Evolutionary conservation across 2,113 vertebrate genomes (phyloP).

Genomic region (Shinisaurus crocodilurus): DNA sequence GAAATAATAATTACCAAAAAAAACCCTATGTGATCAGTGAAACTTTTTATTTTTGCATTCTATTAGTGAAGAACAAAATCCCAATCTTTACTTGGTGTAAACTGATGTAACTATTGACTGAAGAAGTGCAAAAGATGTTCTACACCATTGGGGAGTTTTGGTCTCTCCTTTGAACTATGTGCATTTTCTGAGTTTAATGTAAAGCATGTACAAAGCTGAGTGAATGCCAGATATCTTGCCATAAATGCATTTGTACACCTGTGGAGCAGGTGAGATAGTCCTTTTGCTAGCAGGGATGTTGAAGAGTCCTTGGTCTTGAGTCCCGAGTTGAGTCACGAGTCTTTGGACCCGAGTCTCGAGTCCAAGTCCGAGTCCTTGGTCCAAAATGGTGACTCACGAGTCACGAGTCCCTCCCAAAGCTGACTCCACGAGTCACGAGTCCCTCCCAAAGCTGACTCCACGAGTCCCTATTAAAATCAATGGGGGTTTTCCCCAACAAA

Average conservation of each 20-base stretch:
- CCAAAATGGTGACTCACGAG: no score
- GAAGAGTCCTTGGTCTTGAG: no score
- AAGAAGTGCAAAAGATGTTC: neutral
- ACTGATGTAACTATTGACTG: neutral
- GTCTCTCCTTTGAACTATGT: neutral
- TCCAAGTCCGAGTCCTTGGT: no score
- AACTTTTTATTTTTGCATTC: neutral
- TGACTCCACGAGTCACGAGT: no score
- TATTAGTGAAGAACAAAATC: neutral
- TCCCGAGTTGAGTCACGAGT: no score
- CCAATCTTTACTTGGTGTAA: neutral
- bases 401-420: no score
- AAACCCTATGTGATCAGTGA: conserved; percentile 33
- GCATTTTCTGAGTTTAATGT: conserved; percentile 4
- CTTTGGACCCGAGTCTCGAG: no score
- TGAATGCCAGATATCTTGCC: accelerated
- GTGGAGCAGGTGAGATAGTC: conserved; percentile 9
- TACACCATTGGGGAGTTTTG: neutral
- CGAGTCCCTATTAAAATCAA: no score
- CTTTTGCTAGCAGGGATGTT: no score
- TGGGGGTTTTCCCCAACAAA: no score
- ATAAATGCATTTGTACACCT: neutral
- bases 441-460: no score
- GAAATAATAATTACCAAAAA: neutral
- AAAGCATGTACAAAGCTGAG: neutral